phyloP scores from a whole-genome alignment of 2,113 vertebrate genomes.

The Clarias magur region DNA sequence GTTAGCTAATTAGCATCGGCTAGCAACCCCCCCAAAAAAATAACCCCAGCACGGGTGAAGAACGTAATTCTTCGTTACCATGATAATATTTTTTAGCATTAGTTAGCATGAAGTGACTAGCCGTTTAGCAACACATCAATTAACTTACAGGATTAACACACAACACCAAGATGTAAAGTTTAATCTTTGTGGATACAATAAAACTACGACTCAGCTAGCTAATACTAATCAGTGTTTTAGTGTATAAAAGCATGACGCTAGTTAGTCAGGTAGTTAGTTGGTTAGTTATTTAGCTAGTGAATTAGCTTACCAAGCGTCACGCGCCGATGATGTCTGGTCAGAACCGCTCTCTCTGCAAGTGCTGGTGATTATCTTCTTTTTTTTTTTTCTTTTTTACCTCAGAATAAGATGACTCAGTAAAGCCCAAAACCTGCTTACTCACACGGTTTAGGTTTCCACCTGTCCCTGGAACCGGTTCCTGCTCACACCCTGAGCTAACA shows the following conservation, averaged over 20 bases:
- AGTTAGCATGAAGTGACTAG: neutral
- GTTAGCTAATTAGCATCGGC: neutral
- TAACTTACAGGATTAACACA: neutral
- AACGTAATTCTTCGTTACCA: no score
- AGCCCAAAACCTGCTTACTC: neutral
- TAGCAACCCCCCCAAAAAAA: neutral
- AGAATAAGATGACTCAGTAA: neutral
- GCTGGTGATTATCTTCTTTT: neutral
- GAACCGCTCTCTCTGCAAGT: neutral
- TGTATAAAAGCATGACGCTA: neutral
- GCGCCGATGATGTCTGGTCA: neutral
- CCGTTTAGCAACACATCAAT: neutral
- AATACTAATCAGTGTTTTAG: neutral
- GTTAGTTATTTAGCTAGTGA: neutral
- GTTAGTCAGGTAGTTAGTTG: neutral
- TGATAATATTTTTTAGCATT: no score
- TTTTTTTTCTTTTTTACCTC: neutral
- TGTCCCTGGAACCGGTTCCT: neutral
- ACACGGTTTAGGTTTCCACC: neutral
- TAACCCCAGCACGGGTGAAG: neutral
- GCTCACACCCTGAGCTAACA: neutral
- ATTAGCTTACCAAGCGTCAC: conserved; percentile 15
- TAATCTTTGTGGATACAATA: neutral
- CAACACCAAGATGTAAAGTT: neutral
- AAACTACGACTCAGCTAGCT: neutral